Conservation (phyloP, 30 jellyfish, hydroid and myxozoan genomes). For the Nemopilema nomurai region DNA sequence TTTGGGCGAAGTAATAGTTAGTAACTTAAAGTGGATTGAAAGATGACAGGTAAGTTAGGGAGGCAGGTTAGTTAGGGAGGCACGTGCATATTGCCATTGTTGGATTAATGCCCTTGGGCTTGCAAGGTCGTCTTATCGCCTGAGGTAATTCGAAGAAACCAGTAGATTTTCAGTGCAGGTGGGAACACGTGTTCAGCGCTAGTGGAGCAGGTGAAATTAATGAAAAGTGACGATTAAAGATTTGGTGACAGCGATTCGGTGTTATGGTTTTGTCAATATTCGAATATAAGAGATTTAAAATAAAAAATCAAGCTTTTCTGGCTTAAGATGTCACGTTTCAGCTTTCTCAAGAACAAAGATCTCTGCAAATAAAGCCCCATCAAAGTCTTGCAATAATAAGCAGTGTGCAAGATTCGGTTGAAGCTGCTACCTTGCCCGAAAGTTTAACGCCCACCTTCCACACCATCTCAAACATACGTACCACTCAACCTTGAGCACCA, state of each 20-base stretch:
- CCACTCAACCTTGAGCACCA: too few species aligned
- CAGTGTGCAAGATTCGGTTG: too few species aligned
- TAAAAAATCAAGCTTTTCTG: neutral
- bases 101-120: neutral
- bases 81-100: neutral
- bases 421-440: too few species aligned
- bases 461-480: too few species aligned
- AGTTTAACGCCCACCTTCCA: too few species aligned
- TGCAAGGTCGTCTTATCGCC: neutral
- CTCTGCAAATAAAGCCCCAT: too few species aligned
- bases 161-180: neutral
- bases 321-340: neutral
- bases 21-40: too few species aligned
- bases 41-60: neutral
- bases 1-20: too few species aligned
- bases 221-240: neutral
- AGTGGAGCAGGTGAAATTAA: neutral
- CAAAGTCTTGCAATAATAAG: too few species aligned
- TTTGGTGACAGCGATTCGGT: neutral
- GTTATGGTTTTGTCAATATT: neutral
- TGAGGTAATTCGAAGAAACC: neutral
- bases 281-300: neutral
- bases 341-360: too few species aligned
- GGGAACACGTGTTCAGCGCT: constrained; percentile 3
- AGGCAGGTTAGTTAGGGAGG: neutral